phyloP scores from a whole-genome alignment of 2,113 vertebrate genomes.

The Sinocyclocheilus anophthalmus region DNA sequence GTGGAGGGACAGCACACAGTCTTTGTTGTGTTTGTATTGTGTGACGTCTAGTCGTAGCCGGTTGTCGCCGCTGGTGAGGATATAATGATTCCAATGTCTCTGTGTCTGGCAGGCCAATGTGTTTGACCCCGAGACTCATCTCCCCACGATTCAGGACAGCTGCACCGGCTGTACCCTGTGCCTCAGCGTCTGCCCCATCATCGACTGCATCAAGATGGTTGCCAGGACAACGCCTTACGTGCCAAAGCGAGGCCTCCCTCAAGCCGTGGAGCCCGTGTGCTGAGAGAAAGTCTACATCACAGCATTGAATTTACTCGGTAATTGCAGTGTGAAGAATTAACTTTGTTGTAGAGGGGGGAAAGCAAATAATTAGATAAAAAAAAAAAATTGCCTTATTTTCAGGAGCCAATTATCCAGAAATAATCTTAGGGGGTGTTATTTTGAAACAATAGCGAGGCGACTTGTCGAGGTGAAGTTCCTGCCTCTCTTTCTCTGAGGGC shows the following conservation, averaged over 20 bases:
- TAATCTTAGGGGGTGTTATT: conserved; percentile 61
- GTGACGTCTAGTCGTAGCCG: conserved; percentile 42
- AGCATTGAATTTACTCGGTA: conserved; percentile 67
- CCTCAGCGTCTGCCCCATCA: conserved; percentile 85
- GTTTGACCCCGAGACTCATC: conserved; percentile 84
- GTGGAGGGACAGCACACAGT: background rate
- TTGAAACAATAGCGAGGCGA: conserved; percentile 60
- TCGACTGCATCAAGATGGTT: conserved; percentile 89
- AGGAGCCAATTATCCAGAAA: conserved; percentile 67
- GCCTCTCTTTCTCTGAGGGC: conserved; percentile 51
- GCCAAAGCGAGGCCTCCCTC: conserved; percentile 83
- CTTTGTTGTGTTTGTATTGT: conserved; percentile 33
- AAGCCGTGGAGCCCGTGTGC: conserved; percentile 68
- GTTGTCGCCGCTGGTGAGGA: conserved; percentile 41
- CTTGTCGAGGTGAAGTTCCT: conserved; percentile 47
- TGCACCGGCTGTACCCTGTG: conserved; percentile 88
- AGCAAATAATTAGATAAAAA: conserved; percentile 57
- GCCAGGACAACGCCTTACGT: conserved; percentile 84
- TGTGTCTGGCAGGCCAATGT: conserved; percentile 79
- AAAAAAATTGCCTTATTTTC: conserved; percentile 58
- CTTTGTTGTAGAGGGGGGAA: conserved; percentile 54
- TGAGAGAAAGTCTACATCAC: conserved; percentile 63
- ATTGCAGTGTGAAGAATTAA: conserved; percentile 65
- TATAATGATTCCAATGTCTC: conserved; percentile 61
- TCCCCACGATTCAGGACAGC: conserved; percentile 79